Conservation (phyloP, 2,888 invertebrate species). For the Ichneumoninae sp. region DNA sequence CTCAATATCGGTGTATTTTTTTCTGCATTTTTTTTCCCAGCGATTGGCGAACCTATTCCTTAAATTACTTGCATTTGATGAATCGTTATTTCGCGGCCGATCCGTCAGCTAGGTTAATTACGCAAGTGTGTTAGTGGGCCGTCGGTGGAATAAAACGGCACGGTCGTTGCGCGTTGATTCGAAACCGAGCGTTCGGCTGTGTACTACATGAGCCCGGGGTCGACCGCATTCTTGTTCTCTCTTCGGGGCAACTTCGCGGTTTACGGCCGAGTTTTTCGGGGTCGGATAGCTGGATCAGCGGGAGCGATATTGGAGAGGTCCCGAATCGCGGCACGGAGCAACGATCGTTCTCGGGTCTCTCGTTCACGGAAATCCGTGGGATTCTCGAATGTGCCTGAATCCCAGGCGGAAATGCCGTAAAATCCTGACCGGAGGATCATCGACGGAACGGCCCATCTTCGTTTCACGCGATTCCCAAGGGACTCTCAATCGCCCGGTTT, state of each 20-base stretch:
- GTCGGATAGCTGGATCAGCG: slow-evolving; percentile 60
- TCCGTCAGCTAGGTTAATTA: not conserved
- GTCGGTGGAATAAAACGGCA: not conserved
- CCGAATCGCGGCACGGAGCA: not conserved
- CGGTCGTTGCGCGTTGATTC: slow-evolving; percentile 53
- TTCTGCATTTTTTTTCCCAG: not conserved
- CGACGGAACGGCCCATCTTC: not conserved
- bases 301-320: slow-evolving; percentile 36
- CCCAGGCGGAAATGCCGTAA: not conserved
- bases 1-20: not conserved
- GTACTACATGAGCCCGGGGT: slow-evolving; percentile 31
- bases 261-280: slow-evolving; percentile 54
- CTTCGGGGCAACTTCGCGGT: slow-evolving; percentile 44
- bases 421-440: not conserved
- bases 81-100: not conserved
- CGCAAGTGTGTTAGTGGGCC: slow-evolving; percentile 32
- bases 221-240: slow-evolving; percentile 72
- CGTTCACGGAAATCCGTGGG: not conserved
- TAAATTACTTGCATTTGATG: not conserved
- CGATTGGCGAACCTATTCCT: too few species aligned
- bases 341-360: slow-evolving; percentile 27
- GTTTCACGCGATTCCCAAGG: not conserved
- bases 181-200: slow-evolving; percentile 71
- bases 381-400: not conserved
- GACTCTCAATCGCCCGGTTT: not conserved